These are phyloP conservation scores for Suncus etruscus DNA, from an alignment of 2,113 vertebrate species.

Conservation along the genomic window DNA sequence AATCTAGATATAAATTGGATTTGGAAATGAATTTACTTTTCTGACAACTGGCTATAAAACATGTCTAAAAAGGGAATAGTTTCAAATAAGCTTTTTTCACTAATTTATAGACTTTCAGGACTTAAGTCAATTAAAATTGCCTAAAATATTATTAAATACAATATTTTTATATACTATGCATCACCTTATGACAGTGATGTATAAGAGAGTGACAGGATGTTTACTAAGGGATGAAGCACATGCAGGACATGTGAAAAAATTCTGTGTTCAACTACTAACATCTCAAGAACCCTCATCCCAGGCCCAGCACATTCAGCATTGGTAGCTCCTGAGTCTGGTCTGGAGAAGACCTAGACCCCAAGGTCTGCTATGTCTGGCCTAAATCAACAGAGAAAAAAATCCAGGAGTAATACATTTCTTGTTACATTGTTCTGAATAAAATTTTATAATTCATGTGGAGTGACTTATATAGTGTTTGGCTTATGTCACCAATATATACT, in stretches of 20 bases:
- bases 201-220: too few relatives aligned
- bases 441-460: background rate
- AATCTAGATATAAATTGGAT: slow-evolving; percentile 51
- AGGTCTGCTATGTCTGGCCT: too few relatives aligned
- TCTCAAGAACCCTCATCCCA: too few relatives aligned
- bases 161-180: background rate
- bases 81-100: slow-evolving; percentile 38
- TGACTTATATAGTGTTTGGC: background rate
- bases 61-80: background rate
- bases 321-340: too few relatives aligned
- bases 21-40: slow-evolving; percentile 47
- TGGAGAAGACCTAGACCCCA: too few relatives aligned
- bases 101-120: slow-evolving; percentile 10
- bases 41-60: slow-evolving; percentile 38
- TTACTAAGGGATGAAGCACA: too few relatives aligned
- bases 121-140: background rate
- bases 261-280: too few relatives aligned
- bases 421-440: slow-evolving; percentile 6
- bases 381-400: too few relatives aligned
- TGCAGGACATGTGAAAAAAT: too few relatives aligned
- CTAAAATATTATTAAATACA: slow-evolving; percentile 7
- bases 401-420: background rate
- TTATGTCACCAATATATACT: background rate
- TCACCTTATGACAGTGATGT: background rate
- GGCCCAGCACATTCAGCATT: too few relatives aligned